Evolutionary conservation across 2,113 vertebrate genomes (phyloP).

Genomic region (Rhabdornis inornatus): DNA sequence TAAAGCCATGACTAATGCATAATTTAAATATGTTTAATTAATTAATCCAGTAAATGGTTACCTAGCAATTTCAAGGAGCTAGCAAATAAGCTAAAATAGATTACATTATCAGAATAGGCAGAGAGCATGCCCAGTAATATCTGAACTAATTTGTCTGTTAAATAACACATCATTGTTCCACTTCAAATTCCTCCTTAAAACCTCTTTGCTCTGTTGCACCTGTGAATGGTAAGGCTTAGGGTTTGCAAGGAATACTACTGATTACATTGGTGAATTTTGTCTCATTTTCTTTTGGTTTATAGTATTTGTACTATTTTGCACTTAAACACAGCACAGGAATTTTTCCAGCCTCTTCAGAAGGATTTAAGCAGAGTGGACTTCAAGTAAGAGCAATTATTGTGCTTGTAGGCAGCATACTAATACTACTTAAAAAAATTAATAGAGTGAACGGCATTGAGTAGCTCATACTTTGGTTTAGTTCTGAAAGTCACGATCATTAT

Average conservation of each 20-base stretch:
- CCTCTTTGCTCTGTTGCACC: constrained; percentile 18
- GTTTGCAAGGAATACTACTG: neutral
- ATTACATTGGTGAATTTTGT: neutral
- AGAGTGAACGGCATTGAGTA: neutral
- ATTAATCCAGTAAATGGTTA: constrained; percentile 55
- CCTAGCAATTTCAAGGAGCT: constrained; percentile 43
- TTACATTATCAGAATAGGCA: constrained; percentile 36
- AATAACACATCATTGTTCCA: constrained; percentile 22
- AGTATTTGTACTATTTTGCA: neutral
- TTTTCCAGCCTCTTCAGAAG: neutral
- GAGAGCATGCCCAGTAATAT: constrained; percentile 10
- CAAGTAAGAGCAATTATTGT: neutral
- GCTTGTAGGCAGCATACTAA: neutral
- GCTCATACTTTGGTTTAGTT: neutral
- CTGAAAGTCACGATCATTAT: neutral
- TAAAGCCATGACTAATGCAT: constrained; percentile 50
- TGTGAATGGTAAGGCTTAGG: neutral
- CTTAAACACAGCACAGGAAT: neutral
- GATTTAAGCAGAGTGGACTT: neutral
- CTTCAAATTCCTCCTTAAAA: constrained; percentile 28
- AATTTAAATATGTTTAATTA: constrained; percentile 59
- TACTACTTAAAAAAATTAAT: neutral
- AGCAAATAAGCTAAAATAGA: constrained; percentile 39
- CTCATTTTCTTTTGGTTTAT: neutral
- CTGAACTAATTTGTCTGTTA: constrained; percentile 42